Conservation (phyloP, 2,888 invertebrate genomes). For the Nemurella pictetii region DNA sequence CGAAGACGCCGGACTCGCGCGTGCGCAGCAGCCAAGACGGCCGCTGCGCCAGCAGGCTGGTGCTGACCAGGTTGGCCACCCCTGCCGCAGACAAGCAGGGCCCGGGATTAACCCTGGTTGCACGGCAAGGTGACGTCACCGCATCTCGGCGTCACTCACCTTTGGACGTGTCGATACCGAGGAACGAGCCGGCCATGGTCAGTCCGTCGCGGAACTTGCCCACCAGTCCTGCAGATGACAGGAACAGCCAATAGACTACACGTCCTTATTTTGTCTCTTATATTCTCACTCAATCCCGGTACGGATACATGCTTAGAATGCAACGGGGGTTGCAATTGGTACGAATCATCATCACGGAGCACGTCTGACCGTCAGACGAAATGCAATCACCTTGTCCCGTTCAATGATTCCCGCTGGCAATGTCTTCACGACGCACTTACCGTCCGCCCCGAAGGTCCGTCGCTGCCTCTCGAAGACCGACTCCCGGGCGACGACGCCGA, state of each 20-base stretch:
- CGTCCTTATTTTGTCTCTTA: too few relatives aligned
- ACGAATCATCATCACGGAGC: too few relatives aligned
- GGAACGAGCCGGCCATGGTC: conserved; percentile 55
- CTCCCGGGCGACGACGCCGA: not conserved
- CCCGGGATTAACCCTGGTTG: not conserved
- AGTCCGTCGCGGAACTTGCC: conserved; percentile 55
- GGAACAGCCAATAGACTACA: too few relatives aligned
- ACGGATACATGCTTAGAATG: too few relatives aligned
- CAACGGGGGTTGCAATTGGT: too few relatives aligned
- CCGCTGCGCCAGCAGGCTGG: conserved; percentile 33
- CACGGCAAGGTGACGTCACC: conserved; percentile 53
- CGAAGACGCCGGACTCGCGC: conserved; percentile 4
- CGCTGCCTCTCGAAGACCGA: not conserved
- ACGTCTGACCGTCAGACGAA: too few relatives aligned
- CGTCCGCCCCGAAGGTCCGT: not conserved
- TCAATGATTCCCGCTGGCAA: too few relatives aligned
- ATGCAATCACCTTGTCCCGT: too few relatives aligned
- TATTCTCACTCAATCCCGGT: too few relatives aligned
- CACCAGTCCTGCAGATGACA: conserved; percentile 38
- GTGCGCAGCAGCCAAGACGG: conserved; percentile 25
- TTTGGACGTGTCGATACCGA: conserved; percentile 55
- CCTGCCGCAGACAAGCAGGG: not conserved
- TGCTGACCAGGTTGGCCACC: conserved; percentile 44
- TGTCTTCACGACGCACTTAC: too few relatives aligned
- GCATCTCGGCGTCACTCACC: conserved; percentile 42